A percentile compares a stretch with the other conserved stretches of the same genome.
Evolutionary conservation across 2,888 invertebrate genomes (phyloP).

Genomic region (Odontocerum albicorne): DNA sequence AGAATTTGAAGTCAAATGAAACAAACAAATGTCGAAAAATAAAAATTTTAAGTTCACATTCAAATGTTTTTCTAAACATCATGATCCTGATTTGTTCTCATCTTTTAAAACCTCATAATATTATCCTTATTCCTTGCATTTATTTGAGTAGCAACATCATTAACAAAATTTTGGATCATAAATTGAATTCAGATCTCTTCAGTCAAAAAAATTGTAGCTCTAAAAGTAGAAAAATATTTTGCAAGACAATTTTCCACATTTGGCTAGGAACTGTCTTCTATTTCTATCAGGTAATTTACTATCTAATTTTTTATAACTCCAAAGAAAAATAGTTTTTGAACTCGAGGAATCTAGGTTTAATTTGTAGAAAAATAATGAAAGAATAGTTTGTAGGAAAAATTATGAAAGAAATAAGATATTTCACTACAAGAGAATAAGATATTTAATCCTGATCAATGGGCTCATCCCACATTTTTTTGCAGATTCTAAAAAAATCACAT

Average conservation of each 20-base stretch:
- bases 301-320: too few species aligned
- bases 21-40: constrained; percentile 42
- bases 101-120: constrained; percentile 74
- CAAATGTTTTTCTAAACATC: constrained; percentile 50
- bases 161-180: constrained; percentile 46
- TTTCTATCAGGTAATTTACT: constrained; percentile 84
- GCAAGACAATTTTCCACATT: constrained; percentile 51
- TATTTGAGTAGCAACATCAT: constrained; percentile 57
- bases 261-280: constrained; percentile 81
- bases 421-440: too few species aligned
- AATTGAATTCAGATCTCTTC: constrained; percentile 35
- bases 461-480: too few species aligned
- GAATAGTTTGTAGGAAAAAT: too few species aligned
- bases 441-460: too few species aligned
- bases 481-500: too few species aligned
- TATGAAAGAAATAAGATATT: too few species aligned
- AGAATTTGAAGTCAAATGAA: background rate
- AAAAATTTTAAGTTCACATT: constrained; percentile 46
- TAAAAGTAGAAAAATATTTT: constrained; percentile 27
- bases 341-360: too few species aligned
- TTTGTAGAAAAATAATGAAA: too few species aligned
- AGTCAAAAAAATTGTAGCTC: constrained; percentile 32
- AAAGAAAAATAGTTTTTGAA: too few species aligned
- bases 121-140: constrained; percentile 65
- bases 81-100: constrained; percentile 60